Evolutionary conservation across 1,140 invertebrate species (phyloP), one percentile per base, ranked within the genome.

Genomic region (Pachypeltis micranthus): DNA sequence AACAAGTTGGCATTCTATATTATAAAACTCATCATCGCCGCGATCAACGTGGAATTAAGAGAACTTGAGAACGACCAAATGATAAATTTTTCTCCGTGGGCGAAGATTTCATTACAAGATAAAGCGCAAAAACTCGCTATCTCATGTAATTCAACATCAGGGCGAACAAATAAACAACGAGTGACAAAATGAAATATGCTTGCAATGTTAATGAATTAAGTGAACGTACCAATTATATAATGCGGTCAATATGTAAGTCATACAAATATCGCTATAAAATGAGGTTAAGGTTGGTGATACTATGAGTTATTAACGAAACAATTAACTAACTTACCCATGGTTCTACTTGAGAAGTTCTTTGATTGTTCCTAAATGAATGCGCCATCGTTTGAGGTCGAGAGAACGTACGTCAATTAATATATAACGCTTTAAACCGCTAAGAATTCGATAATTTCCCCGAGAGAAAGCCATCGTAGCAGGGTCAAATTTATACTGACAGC

Each of bases 401-500:
- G 29, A 28, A 31, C 24, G 25, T 12, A 16, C 12, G n/a, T 4
- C 1, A n/a, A 60, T 44, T 54, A 58, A 63, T 63, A 61, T 58
- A 61, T 44, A 61, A 34, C 55, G 60, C n/a, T n/a, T 29, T 28
- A 19, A 19, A 27, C 16, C 28, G 29, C 16, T 29, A 59, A 34
- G 31, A 59, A 27, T 59, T 34, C 26, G 29, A 59, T 28, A 14
- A 31, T 29, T 28, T 78, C 75, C 77, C 77, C 80, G 83, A 83
- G 85, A 85, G 85, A 83, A 86, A 83, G 81, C 80, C 85, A 86
- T 86, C 78, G 77, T 84, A 77, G 78, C 81, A 83, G 78, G 78
- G 81, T 85, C 84, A 87, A 84, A 87, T 88, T 85, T 88, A 88
- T 88, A 88, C 85, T 88, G 85, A 85, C 85, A 86, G 85, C 85